Evolutionary conservation across 1,140 invertebrate species (phyloP).

Genomic region (Elymnias hypermnestra): DNA sequence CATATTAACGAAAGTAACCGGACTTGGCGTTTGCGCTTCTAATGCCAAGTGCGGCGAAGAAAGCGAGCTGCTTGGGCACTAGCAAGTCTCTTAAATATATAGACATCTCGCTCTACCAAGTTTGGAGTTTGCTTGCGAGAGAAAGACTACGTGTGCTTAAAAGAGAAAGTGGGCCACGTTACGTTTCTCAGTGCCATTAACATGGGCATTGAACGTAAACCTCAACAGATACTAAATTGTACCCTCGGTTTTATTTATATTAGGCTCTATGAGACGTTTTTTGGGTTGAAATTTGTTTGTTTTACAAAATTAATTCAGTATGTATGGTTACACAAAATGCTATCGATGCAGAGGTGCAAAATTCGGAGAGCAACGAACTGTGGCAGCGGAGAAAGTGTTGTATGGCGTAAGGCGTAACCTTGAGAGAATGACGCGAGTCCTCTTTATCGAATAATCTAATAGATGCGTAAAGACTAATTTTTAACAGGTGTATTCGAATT

Average conservation of each 20-base stretch:
- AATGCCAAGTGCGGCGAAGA: constrained; percentile 72
- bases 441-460: constrained; percentile 52
- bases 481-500: constrained; percentile 33
- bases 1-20: constrained; percentile 69
- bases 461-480: constrained; percentile 47
- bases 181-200: constrained; percentile 71
- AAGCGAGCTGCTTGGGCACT: constrained; percentile 61
- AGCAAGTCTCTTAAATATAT: constrained; percentile 42
- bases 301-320: constrained; percentile 21
- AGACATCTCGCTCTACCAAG: constrained; percentile 51
- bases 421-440: constrained; percentile 42
- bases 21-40: constrained; percentile 53
- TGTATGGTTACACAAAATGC: constrained; percentile 32
- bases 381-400: constrained; percentile 60
- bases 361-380: constrained; percentile 71
- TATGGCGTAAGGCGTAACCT: constrained; percentile 67
- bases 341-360: constrained; percentile 61
- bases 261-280: constrained; percentile 29
- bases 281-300: constrained; percentile 33
- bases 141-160: constrained; percentile 65
- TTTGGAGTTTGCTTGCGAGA: constrained; percentile 33
- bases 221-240: constrained; percentile 47
- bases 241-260: constrained; percentile 26
- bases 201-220: constrained; percentile 70
- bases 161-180: constrained; percentile 74